Evolutionary conservation across 2,797 vertebrate species (phyloP), one percentile per base, ranked within the genome.

Genomic region (Telmatherina bonti): DNA sequence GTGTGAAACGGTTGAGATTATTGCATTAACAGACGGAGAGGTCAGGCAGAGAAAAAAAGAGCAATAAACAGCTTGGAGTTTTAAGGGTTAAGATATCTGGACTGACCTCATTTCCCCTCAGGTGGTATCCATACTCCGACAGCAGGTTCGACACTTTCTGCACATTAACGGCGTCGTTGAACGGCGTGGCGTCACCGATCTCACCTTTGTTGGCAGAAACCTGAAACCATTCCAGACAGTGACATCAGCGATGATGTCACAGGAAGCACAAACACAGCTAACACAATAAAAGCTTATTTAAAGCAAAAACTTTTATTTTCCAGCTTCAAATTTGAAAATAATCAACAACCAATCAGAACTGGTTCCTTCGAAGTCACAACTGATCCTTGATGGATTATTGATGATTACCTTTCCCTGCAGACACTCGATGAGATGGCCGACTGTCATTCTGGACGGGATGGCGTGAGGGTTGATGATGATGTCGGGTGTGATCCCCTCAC

Each of bases 391-490:
- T 45, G 9, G 8, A 22, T 26, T 15, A 8, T 47, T 2, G 35
- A 20, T 12, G 49, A 24, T 70, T 27, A 73, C 97, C 96, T 99
- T 99, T 26, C 98, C 98, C 91, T 99, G 97, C 79, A 99, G 95
- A 84, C 98, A 99, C 91, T 99, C 97, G 71, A 99, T 99, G 92
- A 99, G 94, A 94, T 99, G 97, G 81, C 98, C 97, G 62, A 99
- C 97, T 20, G 98, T 99, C 98, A 99, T 99, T 36, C 98, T 96
- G 79, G 97, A 99, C 2, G 98, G 98, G 89, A 99, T 99, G 92
- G 97, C 98, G 49, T 99, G 98, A 16, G 98, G 98, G 74, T 99
- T 99, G 88, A 99, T 99, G 91, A 99, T 99, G 84, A 99, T 99
- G 85, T 99, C 98, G 1, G 98, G 98, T 1, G 97, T 99, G 86